Base-by-base conservation (phyloP, 2,888 invertebrate genomes). In the Rhorus exstirpatorius region DNA sequence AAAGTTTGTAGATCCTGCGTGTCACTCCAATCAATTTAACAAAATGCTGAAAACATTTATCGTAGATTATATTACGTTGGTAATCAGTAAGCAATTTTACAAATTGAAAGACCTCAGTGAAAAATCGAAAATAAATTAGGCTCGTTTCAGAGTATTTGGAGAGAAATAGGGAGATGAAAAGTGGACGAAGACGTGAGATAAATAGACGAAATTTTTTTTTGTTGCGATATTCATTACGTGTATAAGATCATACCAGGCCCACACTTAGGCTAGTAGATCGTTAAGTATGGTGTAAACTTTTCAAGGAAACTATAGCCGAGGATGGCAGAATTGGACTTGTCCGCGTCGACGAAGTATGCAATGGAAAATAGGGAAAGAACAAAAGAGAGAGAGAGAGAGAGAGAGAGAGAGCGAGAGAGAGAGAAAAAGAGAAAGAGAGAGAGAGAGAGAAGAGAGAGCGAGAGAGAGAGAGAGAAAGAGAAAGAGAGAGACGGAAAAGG, bases 231-330 rank as follows among this genome's bases (percentile, higher is more conserved):
- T n/a, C n/a, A n/a, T n/a, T n/a, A n/a, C n/a, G n/a, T n/a, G n/a
- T n/a, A n/a, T n/a, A n/a, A n/a, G n/a, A n/a, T n/a, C n/a, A n/a
- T n/a, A n/a, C n/a, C n/a, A n/a, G 31, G 6, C 31, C 31, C 31
- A 6, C 31, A 67, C 71, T 72, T 49, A 67, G 65, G 65, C 49
- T 71, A 65, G 65, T 76, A 51, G 76, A 71, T 41, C 81, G 68
- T 77, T 72, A 72, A 81, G 77, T 68, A 74, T 81, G 21, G 35
- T 21, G 74, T 63, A 68, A 81, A 81, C 77, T 81, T 81, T 81
- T 46, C 8, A 65, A 38, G 8, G 31, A 55, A 24, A 21, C 63
- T 38, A n/a, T n/a, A 35, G 24, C 35, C 35, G 46, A 55, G 7
- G 49, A 51, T n/a, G 46, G 46, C 61, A 81, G 72, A 81, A 77